Evolutionary conservation across 2,113 vertebrate genomes (phyloP).

Genomic region (Mormyrus iriodes): DNA sequence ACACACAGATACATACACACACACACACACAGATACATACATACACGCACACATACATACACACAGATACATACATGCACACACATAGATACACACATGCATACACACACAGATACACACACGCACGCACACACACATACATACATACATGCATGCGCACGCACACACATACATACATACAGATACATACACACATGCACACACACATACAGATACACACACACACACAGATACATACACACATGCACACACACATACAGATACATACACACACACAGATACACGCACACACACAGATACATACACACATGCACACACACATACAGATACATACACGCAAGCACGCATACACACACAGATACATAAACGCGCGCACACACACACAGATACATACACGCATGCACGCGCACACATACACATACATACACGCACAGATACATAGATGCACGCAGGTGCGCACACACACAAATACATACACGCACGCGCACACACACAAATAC

Average conservation of each 20-base stretch:
- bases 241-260: background rate
- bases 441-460: background rate
- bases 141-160: too few relatives aligned
- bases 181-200: background rate
- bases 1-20: too few relatives aligned
- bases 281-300: background rate
- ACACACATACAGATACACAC: background rate
- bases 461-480: background rate
- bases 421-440: background rate
- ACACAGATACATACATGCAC: too few relatives aligned
- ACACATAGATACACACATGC: too few relatives aligned
- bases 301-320: background rate
- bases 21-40: too few relatives aligned
- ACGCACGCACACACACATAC: background rate
- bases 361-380: background rate
- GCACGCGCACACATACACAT: background rate
- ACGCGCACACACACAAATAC: background rate
- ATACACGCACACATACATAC: too few relatives aligned
- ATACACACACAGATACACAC: background rate
- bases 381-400: too few relatives aligned
- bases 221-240: too few relatives aligned
- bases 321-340: too few relatives aligned
- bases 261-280: background rate
- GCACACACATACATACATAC: background rate
- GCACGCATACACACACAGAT: background rate